These are phyloP conservation scores for Ochropacha duplaris DNA, from an alignment of 2,888 invertebrate species.

Conservation along the genomic window DNA sequence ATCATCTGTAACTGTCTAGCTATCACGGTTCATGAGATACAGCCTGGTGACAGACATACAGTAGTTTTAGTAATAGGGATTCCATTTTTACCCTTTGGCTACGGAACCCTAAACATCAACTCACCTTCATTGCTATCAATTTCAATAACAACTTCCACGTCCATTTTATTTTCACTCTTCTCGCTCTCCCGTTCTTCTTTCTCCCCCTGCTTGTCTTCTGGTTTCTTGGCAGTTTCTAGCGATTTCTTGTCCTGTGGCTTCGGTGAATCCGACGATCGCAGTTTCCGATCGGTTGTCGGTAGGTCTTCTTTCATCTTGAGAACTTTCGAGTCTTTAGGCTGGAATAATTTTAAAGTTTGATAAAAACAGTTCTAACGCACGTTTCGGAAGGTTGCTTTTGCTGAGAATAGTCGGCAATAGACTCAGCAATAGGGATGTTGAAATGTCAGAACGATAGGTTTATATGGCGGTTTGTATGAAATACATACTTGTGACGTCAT, in stretches of 20 bases:
- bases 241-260: conserved; percentile 49
- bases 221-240: not conserved
- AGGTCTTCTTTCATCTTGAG: conserved; percentile 63
- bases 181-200: conserved; percentile 29
- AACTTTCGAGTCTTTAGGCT: conserved; percentile 68
- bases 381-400: no score
- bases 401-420: no score
- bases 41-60: no score
- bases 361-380: no score
- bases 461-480: no score
- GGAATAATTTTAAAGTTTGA: conserved; percentile 25
- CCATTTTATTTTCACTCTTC: conserved; percentile 20
- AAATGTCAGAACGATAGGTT: no score
- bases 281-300: conserved; percentile 53
- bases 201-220: conserved; percentile 13
- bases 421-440: no score
- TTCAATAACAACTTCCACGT: conserved; percentile 52
- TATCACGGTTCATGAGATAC: no score
- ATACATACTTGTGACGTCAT: no score
- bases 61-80: no score
- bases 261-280: conserved; percentile 66
- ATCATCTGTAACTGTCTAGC: no score
- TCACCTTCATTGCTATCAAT: conserved; percentile 52
- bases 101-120: conserved; percentile 20
- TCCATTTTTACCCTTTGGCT: no score